Percentiles rank a stretch among this genome's conserved stretches.
These are phyloP conservation scores for Scrobipalpa atriplicella DNA, from an alignment of 2,888 invertebrate genomes.

Conservation along the genomic window DNA sequence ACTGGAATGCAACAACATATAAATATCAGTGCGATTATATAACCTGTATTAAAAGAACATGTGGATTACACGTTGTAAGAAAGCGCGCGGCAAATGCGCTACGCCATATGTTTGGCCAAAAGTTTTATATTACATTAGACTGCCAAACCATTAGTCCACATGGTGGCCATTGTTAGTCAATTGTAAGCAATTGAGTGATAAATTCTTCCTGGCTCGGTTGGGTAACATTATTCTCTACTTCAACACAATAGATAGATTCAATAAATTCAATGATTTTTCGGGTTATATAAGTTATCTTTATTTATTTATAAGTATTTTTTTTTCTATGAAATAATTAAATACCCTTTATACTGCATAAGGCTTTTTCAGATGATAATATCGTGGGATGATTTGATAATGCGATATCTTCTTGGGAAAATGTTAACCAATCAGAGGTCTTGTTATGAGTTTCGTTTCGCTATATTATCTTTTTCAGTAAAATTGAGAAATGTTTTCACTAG, in stretches of 20 bases:
- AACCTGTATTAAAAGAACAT: conserved; percentile 27
- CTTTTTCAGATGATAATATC: too few relatives aligned
- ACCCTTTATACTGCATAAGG: too few relatives aligned
- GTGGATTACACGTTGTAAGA: conserved; percentile 13
- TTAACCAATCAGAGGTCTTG: too few relatives aligned
- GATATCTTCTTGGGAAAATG: too few relatives aligned
- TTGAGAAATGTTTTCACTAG: too few relatives aligned
- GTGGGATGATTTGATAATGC: too few relatives aligned
- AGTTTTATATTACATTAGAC: neutral
- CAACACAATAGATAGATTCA: neutral
- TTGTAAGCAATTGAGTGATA: conserved; percentile 15
- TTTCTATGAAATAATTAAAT: too few relatives aligned
- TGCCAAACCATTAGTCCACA: neutral
- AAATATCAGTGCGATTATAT: conserved; percentile 42
- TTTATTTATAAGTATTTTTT: too few relatives aligned
- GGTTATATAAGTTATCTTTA: too few relatives aligned
- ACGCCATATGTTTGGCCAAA: conserved; percentile 12
- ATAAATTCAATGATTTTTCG: too few relatives aligned
- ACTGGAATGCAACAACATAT: conserved; percentile 34
- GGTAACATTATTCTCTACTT: neutral
- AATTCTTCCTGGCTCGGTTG: neutral
- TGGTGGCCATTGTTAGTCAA: conserved; percentile 10
- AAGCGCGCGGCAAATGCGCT: conserved; percentile 9
- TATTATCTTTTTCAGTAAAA: too few relatives aligned
- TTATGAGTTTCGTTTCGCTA: too few relatives aligned